Base-by-base conservation (phyloP, 2,888 invertebrate genomes). In the Cryptocephalus primarius region DNA sequence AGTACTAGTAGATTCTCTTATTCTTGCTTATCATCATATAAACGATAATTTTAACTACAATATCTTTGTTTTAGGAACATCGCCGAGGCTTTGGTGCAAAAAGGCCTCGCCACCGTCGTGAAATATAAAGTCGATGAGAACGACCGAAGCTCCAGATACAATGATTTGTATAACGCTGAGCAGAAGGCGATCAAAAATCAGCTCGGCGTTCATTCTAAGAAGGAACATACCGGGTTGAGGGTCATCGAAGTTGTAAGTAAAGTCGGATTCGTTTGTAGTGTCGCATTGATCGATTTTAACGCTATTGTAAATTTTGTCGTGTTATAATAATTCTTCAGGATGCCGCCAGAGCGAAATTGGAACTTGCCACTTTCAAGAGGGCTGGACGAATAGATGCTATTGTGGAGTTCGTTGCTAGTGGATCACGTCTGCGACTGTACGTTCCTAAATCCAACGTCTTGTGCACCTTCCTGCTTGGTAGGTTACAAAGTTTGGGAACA, bases 371-470 rank as follows among this genome's bases (percentile, higher is more conserved):
- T 63, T 78, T 99, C 62, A 91, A 92, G 70, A 79, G 96, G 58
- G 89, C 91, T 8, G 84, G 90, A 48, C 83, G 88, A 55, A 85
- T 88, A 41, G 93, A 94, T 65, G 96, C 88, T 4, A 82, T 91
- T 10, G 95, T 96, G 4, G 99, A 99, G 67, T 99, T 95, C 68
- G 92, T 99, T 1, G 90, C 95, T 1, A 93, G 93, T 63, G 97
- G 97, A 12, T 95, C 97, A 0, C 80, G 99, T 40, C 75, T 97
- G 63, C 81, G 97, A 54, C 69, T 99, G 8, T 99, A 87, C 71
- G 82, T 99, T 56, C 92, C 95, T 1, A 92, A 93, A 68, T 95
- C 92, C 61, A 93, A 92, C 46, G 91, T 93, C 56, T 75, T 97
- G 46, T 86, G 97, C 46, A 97, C 96, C 4, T 93, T 99, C 76